These are phyloP conservation scores for Catajapyx aquilonaris DNA, from an alignment of 1,140 invertebrate genomes.

Conservation along the genomic window DNA sequence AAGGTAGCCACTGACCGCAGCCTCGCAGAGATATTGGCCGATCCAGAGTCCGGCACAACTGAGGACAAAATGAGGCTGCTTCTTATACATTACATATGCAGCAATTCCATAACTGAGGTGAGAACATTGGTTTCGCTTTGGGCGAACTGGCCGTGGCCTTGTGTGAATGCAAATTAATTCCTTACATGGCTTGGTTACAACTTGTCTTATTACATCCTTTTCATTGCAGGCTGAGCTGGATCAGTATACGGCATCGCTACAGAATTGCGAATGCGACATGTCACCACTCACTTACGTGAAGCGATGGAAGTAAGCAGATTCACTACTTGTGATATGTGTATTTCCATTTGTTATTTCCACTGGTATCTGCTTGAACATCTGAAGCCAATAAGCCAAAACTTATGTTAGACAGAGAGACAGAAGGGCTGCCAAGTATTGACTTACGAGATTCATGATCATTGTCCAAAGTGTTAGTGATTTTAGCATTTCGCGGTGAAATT, in stretches of 20 bases:
- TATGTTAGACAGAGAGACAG: too few relatives aligned
- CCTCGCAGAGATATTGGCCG: constrained; percentile 58
- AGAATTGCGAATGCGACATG: constrained; percentile 64
- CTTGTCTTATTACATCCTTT: constrained; percentile 6
- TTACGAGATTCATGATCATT: too few relatives aligned
- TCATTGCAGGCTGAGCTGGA: constrained; percentile 41
- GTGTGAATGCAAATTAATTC: too few relatives aligned
- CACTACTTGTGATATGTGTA: constrained; percentile 16
- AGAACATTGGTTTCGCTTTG: constrained; percentile 8
- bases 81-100: constrained; percentile 82
- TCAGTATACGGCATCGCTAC: constrained; percentile 54
- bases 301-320: constrained; percentile 53
- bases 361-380: too few relatives aligned
- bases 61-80: constrained; percentile 91
- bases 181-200: too few relatives aligned
- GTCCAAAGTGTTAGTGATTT: constrained; percentile 2
- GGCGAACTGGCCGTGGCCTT: constrained; percentile 1
- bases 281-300: constrained; percentile 65
- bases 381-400: too few relatives aligned
- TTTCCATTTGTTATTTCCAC: constrained; percentile 14
- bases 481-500: constrained; percentile 3
- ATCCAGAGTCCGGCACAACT: constrained; percentile 60
- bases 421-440: too few relatives aligned
- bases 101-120: constrained; percentile 50
- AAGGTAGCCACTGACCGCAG: constrained; percentile 45